Base-by-base conservation (phyloP, 2,797 vertebrate genomes). In the Poeciliopsis infans region DNA sequence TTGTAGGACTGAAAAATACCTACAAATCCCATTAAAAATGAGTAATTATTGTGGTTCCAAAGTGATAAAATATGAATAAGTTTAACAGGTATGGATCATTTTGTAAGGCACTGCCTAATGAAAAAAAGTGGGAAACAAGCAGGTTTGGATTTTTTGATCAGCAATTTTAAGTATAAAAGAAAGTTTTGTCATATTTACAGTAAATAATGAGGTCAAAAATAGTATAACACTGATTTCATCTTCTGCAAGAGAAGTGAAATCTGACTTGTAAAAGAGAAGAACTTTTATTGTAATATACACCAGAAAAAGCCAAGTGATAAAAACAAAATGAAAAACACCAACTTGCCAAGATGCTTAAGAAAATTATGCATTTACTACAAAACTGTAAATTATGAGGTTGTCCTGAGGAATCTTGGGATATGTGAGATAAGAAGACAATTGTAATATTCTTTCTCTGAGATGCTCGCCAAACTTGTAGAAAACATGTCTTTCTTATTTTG, bases 401-500 rank as follows among this genome's bases (percentile, higher is more conserved):
- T 61, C 61, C 72, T 76, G 5, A 76, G 79, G 78, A 75, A 74
- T 78, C 43, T 72, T 80, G 81, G 77, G 85, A 77, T 43, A 28
- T 71, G 33, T 64, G 66, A 84, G 73, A 80, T 76, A 18, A 85
- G 84, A 88, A 78, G 73, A 85, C 75, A n/a, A 79, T 72, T 82
- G 76, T 82, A 78, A 85, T 79, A 79, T 83, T 84, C 83, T 75
- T 46, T 55, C 76, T 79, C 31, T 51, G 79, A 71, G 83, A 85
- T 78, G 72, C 79, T 84, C 85, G 86, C 74, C 81, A 90, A 77
- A 80, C 74, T 68, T 75, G 69, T 69, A 81, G 74, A 83, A 83
- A 81, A 33, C 81, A 72, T 86, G 51, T 85, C 88, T 78, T 7
- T 46, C 74, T 81, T 79, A 72, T 81, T 87, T 90, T 78, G 76